Evolutionary conservation across 2,113 vertebrate genomes (phyloP).

Genomic region (Grammatotria lemairii): DNA sequence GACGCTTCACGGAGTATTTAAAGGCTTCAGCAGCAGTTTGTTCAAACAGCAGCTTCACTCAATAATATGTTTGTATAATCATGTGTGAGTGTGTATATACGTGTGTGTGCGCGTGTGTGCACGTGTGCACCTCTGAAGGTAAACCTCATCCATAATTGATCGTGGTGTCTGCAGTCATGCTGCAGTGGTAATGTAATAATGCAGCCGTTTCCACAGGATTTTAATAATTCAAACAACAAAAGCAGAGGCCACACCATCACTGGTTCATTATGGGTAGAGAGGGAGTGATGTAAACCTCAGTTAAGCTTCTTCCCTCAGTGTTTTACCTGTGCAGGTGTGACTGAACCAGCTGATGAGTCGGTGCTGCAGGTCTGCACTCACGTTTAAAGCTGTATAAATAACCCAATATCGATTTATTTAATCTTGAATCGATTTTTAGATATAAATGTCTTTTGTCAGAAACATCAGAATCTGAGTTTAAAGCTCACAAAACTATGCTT

Average conservation of each 20-base stretch:
- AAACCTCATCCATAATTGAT: constrained; percentile 56
- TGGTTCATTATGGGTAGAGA: neutral
- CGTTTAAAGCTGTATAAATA: neutral
- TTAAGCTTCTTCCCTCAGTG: constrained; percentile 2
- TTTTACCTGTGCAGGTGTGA: neutral
- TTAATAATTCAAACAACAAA: constrained; percentile 47
- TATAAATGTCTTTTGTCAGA: neutral
- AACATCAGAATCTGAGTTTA: neutral
- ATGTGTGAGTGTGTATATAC: neutral
- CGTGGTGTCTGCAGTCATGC: constrained; percentile 30
- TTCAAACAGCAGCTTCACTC: neutral
- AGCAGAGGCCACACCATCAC: neutral
- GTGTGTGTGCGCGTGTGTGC: neutral
- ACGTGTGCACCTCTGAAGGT: neutral
- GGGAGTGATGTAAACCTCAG: neutral
- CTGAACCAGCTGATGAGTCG: neutral
- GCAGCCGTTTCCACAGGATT: constrained; percentile 1
- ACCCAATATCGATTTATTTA: neutral
- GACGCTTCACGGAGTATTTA: neutral
- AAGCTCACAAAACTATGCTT: neutral
- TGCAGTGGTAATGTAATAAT: constrained; percentile 42
- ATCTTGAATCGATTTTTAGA: neutral
- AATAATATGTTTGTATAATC: neutral
- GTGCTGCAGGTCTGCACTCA: neutral
- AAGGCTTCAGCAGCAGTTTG: neutral